Base-by-base conservation (phyloP, 53 echinoderm and acorn worm genomes). In the Glandiceps talaboti region DNA sequence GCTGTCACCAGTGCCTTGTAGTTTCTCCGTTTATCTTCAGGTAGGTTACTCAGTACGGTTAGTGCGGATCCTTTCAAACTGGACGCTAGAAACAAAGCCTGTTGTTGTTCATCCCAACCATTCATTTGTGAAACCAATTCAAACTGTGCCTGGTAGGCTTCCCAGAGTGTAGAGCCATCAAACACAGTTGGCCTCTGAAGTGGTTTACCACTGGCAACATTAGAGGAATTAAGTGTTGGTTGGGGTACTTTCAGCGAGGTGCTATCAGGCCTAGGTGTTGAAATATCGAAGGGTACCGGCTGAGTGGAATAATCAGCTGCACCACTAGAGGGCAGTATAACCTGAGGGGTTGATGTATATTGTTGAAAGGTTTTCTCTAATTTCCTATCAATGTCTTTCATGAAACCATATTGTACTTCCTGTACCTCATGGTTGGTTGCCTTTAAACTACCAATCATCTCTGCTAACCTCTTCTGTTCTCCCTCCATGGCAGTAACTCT, bases 71-170 rank as follows among this genome's bases (percentile, higher is more conserved):
- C 87, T 20, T 84, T 77, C 27, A 89, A 80, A 85, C 79, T 85
- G 0, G 89, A 78, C 1, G 82, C 92, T 1, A 89, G 79, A 20
- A 84, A 83, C 30, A 85, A 72, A 27, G 89, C 89, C 30, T 76
- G 81, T 28, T 30, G 31, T 1, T 76, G 27, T 27, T 86, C 84
- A 29, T 82, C 78, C 89, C 89, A 92, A 0, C 85, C 73, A 80
- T 92, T 87, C 30, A 85, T 30, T 80, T 89, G 86, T 25, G 89
- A 77, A 10, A 92, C 30, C 45, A 89, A 32, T 29, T 86, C 82
- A 74, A 89, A 86, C 45, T 89, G 92, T 0, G 86, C 80, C 26
- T 77, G 28, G 76, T 86, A 88, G 30, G 83, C 86, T n/a, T 86
- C 78, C 88, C 86, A 91, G 12, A 84, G 80, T 10, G 81, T 79